These are phyloP conservation scores for Tragelaphus scriptus DNA, from an alignment of 2,113 vertebrate species.

Conservation along the genomic window DNA sequence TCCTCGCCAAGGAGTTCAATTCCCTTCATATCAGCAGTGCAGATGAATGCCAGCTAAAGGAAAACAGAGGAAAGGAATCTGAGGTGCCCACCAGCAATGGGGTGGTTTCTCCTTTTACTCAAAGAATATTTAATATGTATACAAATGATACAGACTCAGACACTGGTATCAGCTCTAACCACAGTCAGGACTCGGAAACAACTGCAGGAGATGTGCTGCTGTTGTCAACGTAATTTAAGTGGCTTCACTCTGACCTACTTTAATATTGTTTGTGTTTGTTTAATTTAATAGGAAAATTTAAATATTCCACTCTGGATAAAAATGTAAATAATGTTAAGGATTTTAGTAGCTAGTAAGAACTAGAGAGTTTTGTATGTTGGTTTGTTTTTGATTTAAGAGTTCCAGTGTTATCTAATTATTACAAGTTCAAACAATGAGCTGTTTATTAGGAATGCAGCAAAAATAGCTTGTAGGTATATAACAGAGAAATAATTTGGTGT, in stretches of 20 bases:
- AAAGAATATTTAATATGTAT: slow-evolving; percentile 80
- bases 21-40: slow-evolving; percentile 79
- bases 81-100: slow-evolving; percentile 43
- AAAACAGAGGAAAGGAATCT: slow-evolving; percentile 70
- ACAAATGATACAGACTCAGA: slow-evolving; percentile 96
- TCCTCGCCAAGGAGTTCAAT: slow-evolving; percentile 86
- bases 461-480: not conserved
- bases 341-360: not conserved
- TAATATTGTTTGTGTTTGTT: not conserved
- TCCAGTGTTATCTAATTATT: not conserved
- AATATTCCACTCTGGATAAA: not conserved
- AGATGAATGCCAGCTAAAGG: slow-evolving; percentile 61
- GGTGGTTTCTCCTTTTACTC: slow-evolving; percentile 75
- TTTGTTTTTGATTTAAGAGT: slow-evolving; percentile 2
- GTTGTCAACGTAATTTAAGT: slow-evolving; percentile 72
- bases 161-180: slow-evolving; percentile 97
- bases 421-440: not conserved
- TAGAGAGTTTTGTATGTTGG: not conserved
- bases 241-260: not conserved
- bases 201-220: slow-evolving; percentile 79
- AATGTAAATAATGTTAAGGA: not conserved
- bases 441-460: not conserved
- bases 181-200: slow-evolving; percentile 95
- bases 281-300: not conserved
- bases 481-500: not conserved